A percentile compares a stretch with the other conserved stretches of the same genome.
phyloP scores from a whole-genome alignment of 2,888 invertebrate species.

The Thelaira solivaga region DNA sequence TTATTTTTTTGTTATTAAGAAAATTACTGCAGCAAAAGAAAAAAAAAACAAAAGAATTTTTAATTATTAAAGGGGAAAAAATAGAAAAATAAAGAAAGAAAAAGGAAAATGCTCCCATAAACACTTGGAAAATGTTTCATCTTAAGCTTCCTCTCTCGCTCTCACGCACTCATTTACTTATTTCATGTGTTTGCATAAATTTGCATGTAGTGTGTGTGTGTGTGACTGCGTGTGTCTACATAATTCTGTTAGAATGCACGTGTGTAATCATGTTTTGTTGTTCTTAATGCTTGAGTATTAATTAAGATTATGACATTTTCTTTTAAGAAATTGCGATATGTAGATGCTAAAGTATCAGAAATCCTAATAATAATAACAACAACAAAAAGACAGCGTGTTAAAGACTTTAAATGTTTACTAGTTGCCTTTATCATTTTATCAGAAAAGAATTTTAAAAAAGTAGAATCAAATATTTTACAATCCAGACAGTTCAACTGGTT shows the following conservation, averaged over 20 bases:
- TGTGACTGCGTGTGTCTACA: background rate
- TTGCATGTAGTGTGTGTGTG: background rate
- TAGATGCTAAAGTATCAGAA: constrained; percentile 22
- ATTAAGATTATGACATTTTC: constrained; percentile 60
- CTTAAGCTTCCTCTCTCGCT: background rate
- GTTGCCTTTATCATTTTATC: constrained; percentile 14
- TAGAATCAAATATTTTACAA: no score
- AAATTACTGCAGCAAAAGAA: constrained; percentile 11
- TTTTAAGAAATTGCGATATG: constrained; percentile 33
- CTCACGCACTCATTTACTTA: background rate
- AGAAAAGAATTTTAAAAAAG: no score
- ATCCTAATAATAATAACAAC: constrained; percentile 1
- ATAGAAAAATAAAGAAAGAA: no score
- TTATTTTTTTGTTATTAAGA: constrained; percentile 1
- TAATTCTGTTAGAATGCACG: background rate
- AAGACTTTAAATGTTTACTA: constrained; percentile 45
- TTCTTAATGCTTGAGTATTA: constrained; percentile 30
- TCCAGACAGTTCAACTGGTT: no score
- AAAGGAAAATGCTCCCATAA: background rate
- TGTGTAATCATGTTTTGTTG: constrained; percentile 23
- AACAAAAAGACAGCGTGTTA: constrained; percentile 32
- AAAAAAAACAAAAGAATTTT: background rate
- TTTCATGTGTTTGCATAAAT: background rate
- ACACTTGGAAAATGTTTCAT: background rate
- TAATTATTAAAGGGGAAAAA: background rate